Base-by-base conservation (phyloP, 1,140 invertebrate genomes). In the Acromyrmex heyeri region DNA sequence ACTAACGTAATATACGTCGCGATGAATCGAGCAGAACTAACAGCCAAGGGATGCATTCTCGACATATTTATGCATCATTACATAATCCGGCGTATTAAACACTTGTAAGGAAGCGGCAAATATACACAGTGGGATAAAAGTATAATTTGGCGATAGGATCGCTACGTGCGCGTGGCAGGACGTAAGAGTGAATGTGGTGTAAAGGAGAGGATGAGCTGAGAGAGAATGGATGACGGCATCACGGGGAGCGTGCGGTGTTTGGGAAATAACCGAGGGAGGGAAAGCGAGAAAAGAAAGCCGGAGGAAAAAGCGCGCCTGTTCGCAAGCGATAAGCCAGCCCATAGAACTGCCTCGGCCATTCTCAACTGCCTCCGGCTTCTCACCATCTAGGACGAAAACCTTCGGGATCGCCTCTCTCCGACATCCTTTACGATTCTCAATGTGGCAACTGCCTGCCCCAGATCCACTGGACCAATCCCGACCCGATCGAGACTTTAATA, bases 251-350 rank as follows among this genome's bases (percentile, higher is more conserved):
- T 76, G 21, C 53, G 62, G 44, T 73, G 62, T 64, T 30, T 53
- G 24, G 78, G 70, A 64, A 88, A 75, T 14, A 76, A 64, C 57
- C 38, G 61, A 30, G 75, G 44, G 78, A 57, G 59, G 44, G 48
- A 87, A 78, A 83, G 88, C 67, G 85, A 86, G 86, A 70, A 87
- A 85, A 88, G 81, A 88, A 87, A 87, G 89, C 59, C 69, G 85
- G 88, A 87, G 85, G 91, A 92, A 93, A 92, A 92, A 92, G 87
- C 87, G 86, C 87, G 92, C 88, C 92, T 93, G 92, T 89, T 93
- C 85, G 90, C 87, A 62, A 87, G 91, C 91, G 92, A 93, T 93
- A 93, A 93, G 92, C 92, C 91, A 90, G 70, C 89, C 90, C 91
- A 92, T 90, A 91, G 92, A 93, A 92, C 91, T 89, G 92, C 87